Percentiles rank a stretch among this genome's conserved stretches.
These are phyloP conservation scores for Chelmon rostratus DNA, from an alignment of 2,797 vertebrate genomes.

Conservation along the genomic window DNA sequence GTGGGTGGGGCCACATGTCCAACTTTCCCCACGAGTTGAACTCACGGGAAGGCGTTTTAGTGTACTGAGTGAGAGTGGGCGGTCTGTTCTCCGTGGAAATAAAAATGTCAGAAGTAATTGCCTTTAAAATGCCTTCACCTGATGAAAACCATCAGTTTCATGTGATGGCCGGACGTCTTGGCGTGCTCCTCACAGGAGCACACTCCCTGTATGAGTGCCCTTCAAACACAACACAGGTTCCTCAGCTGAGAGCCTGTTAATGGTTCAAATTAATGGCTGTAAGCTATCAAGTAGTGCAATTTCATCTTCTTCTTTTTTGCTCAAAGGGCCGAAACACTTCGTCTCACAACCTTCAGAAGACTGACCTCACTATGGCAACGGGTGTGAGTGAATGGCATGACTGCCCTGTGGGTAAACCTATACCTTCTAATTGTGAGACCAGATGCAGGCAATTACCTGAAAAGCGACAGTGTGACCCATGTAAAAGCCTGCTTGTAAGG, in stretches of 20 bases:
- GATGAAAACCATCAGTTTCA: slow-evolving; percentile 58
- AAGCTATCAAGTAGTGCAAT: slow-evolving; percentile 56
- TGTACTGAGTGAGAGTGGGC: slow-evolving; percentile 2
- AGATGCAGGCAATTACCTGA: slow-evolving; percentile 29
- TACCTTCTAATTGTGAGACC: slow-evolving; percentile 21
- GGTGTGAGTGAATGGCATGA: slow-evolving; percentile 33
- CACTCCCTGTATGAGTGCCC: slow-evolving; percentile 33
- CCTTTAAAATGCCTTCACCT: slow-evolving; percentile 56
- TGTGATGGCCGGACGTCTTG: slow-evolving; percentile 20
- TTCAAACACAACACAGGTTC: slow-evolving; percentile 44
- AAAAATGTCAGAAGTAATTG: slow-evolving; percentile 65
- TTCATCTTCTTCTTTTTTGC: slow-evolving; percentile 13
- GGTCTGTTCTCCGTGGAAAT: slow-evolving; percentile 30
- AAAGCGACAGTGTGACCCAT: slow-evolving; percentile 3
- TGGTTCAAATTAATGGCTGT: slow-evolving; percentile 59
- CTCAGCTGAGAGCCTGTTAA: slow-evolving; percentile 54
- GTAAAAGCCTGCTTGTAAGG: slow-evolving; percentile 15
- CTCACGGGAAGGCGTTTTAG: slow-evolving; percentile 1
- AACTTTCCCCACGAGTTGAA: slow-evolving; percentile 9
- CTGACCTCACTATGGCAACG: slow-evolving; percentile 51
- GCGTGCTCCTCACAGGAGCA: slow-evolving; percentile 12
- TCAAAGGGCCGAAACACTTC: slow-evolving; percentile 2
- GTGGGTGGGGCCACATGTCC: neutral
- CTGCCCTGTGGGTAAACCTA: slow-evolving; percentile 4
- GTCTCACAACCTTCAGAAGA: slow-evolving; percentile 29